Base-by-base conservation (phyloP, 2,113 vertebrate genomes). In the Columbina picui region DNA sequence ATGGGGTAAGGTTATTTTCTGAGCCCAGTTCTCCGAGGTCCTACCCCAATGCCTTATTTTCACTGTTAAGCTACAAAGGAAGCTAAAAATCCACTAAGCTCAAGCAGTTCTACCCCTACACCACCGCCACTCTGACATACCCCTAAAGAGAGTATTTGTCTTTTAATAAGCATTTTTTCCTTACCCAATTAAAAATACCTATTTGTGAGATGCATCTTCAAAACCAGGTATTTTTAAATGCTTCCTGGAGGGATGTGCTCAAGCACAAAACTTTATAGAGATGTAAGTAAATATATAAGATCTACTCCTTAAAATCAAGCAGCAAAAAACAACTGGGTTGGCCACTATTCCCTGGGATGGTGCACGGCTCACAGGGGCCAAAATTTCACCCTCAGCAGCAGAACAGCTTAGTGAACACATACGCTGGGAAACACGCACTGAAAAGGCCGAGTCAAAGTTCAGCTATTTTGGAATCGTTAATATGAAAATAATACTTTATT, bases 391-490 rank as follows among this genome's bases (percentile, higher is more conserved):
- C 50, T 30, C 82, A 32, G 55, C 71, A 84, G 65, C 57, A 89
- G 36, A 73, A 53, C 3, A 1, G 22, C 38, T 87, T 50, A 34
- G 47, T 27, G 41, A 94, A 83, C n/a, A 68, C 34, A 74, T n/a
- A 59, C 0, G 2, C 67, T 88, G 82, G 26, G 87, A 96, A 91
- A 80, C 36, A 73, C 10, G 6, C 61, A 61, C 32, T 52, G 27
- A 79, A 85, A 84, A 83, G 59, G 63, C 47, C 63, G 80, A 91
- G 78, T 61, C 87, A 90, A 94, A 93, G 85, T 90, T 94, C 82
- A 86, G 53, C 81, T 95, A 86, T 90, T 95, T 88, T 95, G 59
- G 89, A 90, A 89, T 67, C 7, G 19, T 63, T 96, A 90, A 93
- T 67, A 71, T 80, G 59, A 96, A 96, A 93, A 83, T 52, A 77